Conservation (phyloP, 2,113 vertebrate genomes). For the Zapus hudsonius region DNA sequence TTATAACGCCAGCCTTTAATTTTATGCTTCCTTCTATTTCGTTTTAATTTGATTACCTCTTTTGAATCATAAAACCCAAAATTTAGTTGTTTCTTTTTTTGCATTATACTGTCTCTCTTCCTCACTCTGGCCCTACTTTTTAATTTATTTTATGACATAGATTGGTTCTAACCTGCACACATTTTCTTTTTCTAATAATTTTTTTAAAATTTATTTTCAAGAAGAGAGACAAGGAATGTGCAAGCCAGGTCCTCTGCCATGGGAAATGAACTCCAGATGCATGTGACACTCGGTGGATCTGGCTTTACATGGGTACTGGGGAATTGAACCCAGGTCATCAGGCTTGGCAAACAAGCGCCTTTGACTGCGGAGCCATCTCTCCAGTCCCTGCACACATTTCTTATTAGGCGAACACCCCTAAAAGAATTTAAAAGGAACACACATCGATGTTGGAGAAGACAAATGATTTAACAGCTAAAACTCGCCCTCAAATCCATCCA, state of each 20-base stretch:
- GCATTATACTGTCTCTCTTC: constrained; percentile 31
- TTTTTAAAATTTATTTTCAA: no score
- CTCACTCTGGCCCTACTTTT: constrained; percentile 25
- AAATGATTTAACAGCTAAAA: constrained; percentile 14
- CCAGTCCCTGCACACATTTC: not conserved
- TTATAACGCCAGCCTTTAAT: constrained; percentile 21
- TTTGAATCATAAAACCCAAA: constrained; percentile 63
- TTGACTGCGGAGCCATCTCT: no score
- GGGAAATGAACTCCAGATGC: no score
- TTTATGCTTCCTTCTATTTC: constrained; percentile 47
- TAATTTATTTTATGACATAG: constrained; percentile 46
- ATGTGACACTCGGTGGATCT: no score
- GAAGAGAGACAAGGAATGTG: no score
- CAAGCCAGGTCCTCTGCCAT: no score
- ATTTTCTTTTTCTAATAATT: no score
- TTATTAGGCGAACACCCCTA: not conserved
- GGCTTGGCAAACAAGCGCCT: no score
- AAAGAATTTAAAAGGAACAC: not conserved
- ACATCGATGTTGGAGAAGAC: not conserved
- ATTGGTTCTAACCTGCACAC: not conserved
- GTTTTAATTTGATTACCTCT: constrained; percentile 41
- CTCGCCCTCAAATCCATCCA: not conserved
- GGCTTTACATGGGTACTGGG: no score
- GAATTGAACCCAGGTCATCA: no score
- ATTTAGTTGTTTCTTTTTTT: constrained; percentile 50